A percentile compares a stretch with the other conserved stretches of the same genome.
These are phyloP conservation scores for Eurystomus glaucurus DNA, from an alignment of 2,797 vertebrate genomes.

Conservation along the genomic window DNA sequence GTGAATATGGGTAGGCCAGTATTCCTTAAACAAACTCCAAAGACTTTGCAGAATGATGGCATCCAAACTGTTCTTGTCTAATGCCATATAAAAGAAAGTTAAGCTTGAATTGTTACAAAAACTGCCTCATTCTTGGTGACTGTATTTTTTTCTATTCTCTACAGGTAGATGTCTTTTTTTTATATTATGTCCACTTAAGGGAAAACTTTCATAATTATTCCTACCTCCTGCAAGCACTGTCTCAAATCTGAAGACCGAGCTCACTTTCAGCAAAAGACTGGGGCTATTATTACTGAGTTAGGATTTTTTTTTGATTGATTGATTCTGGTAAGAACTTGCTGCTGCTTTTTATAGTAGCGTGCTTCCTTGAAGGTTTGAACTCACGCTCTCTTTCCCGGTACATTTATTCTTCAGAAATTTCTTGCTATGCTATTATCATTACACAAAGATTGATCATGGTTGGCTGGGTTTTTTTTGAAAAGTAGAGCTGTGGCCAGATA, in stretches of 20 bases:
- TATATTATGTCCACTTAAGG: neutral
- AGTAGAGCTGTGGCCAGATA: neutral
- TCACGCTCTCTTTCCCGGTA: neutral
- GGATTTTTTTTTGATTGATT: neutral
- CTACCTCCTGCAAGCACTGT: neutral
- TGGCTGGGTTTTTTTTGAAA: neutral
- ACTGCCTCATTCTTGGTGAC: neutral
- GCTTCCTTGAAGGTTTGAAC: slow-evolving; percentile 23
- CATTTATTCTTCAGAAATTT: slow-evolving; percentile 23
- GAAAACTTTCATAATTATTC: neutral
- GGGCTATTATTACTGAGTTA: neutral
- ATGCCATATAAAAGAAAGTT: neutral
- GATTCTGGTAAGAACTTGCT: neutral
- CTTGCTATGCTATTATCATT: neutral
- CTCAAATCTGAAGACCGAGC: neutral
- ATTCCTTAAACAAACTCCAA: neutral
- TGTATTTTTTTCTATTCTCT: neutral
- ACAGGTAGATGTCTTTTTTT: neutral
- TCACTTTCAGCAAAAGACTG: neutral
- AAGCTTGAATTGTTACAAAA: neutral
- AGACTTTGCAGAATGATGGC: neutral
- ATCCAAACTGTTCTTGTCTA: neutral
- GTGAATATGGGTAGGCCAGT: neutral
- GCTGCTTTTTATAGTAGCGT: neutral
- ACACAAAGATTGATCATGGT: neutral